Evolutionary conservation across 2,888 invertebrate genomes (phyloP).

Genomic region (Acrobasis consociella): DNA sequence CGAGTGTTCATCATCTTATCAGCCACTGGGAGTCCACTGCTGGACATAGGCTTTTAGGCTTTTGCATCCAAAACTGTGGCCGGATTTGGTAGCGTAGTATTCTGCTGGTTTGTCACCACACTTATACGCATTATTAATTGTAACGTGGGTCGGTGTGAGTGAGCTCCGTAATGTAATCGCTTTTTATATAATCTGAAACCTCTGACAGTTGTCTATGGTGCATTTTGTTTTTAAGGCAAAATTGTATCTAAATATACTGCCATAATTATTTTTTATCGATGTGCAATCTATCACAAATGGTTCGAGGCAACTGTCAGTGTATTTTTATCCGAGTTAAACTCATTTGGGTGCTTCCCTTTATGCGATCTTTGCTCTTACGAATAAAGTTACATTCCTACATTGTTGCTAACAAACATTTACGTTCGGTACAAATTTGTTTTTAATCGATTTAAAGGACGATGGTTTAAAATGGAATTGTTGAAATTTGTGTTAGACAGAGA

Average conservation of each 20-base stretch:
- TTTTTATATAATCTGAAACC: conserved; percentile 47
- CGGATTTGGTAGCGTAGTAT: not conserved
- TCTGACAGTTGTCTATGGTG: conserved; percentile 45
- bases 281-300: conserved; percentile 15
- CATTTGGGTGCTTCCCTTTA: conserved; percentile 64
- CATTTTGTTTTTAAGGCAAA: conserved; percentile 33
- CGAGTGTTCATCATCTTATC: no score
- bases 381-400: conserved; percentile 68
- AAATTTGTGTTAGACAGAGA: conserved; percentile 72
- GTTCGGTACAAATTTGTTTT: conserved; percentile 52
- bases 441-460: conserved; percentile 29
- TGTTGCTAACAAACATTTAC: conserved; percentile 47
- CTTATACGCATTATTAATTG: conserved; percentile 54
- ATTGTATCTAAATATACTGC: conserved; percentile 9
- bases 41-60: no score
- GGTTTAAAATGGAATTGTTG: conserved; percentile 68
- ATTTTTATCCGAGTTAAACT: conserved; percentile 41
- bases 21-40: no score
- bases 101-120: not conserved
- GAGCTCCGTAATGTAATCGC: conserved; percentile 63
- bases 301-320: conserved; percentile 40
- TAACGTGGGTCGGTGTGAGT: conserved; percentile 69
- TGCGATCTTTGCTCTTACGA: conserved; percentile 49
- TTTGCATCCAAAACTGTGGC: no score
- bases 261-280: conserved; percentile 1